Percentiles rank a stretch among this genome's conserved stretches.
Evolutionary conservation across 1,140 invertebrate genomes (phyloP).

Genomic region (Cardiocondyla obscurior): DNA sequence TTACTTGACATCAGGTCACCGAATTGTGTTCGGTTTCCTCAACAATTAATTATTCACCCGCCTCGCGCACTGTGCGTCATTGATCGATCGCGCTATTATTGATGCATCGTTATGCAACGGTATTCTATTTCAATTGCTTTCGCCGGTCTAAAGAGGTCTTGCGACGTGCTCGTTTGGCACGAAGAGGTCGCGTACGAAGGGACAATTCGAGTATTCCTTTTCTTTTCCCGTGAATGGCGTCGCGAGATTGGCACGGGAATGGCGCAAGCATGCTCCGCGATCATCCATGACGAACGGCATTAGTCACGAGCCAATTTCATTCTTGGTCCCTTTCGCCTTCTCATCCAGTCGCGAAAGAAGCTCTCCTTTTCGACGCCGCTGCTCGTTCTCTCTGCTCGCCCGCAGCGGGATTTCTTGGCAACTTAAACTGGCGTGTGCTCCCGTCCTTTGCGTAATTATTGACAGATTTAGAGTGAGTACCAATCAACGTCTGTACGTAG

Average conservation of each 20-base stretch:
- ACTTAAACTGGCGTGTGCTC: slow-evolving; percentile 36
- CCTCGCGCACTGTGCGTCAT: background rate
- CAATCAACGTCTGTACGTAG: background rate
- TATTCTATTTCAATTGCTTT: slow-evolving; percentile 28
- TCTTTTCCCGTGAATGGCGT: slow-evolving; percentile 23
- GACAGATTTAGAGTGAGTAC: slow-evolving; percentile 42
- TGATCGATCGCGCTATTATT: slow-evolving; percentile 12
- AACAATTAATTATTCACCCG: slow-evolving; percentile 14
- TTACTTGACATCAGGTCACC: background rate
- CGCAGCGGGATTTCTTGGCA: slow-evolving; percentile 21
- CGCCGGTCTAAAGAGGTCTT: slow-evolving; percentile 16
- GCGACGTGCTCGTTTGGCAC: background rate
- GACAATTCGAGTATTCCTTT: slow-evolving; percentile 36
- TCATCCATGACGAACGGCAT: slow-evolving; percentile 37
- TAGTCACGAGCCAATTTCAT: slow-evolving; percentile 56
- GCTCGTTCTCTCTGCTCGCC: background rate
- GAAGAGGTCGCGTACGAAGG: slow-evolving; percentile 15
- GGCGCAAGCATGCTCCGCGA: slow-evolving; percentile 40
- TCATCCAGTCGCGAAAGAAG: slow-evolving; percentile 11
- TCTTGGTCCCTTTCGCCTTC: slow-evolving; percentile 30
- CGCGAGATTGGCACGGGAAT: slow-evolving; percentile 32
- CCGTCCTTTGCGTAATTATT: slow-evolving; percentile 49
- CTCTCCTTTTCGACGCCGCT: background rate
- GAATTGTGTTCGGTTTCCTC: background rate
- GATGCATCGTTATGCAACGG: slow-evolving; percentile 8